Evolutionary conservation across 2,888 invertebrate species (phyloP).

Genomic region (Yponomeuta malinellus): DNA sequence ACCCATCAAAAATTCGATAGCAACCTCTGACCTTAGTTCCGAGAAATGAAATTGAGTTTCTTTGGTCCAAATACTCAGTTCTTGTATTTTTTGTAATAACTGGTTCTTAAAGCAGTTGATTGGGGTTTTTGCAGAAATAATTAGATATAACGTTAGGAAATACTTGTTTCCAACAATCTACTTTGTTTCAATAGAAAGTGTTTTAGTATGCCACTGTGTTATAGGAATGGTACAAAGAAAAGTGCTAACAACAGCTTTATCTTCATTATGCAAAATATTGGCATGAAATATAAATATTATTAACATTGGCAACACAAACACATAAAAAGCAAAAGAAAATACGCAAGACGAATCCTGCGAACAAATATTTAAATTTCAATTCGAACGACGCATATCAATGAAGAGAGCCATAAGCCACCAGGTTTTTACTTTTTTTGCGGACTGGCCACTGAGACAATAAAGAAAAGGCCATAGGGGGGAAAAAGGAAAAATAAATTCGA

Average conservation of each 20-base stretch:
- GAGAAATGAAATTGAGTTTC: slow-evolving; percentile 56
- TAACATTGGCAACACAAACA: slow-evolving; percentile 60
- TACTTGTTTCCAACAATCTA: not conserved
- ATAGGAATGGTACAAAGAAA: not conserved
- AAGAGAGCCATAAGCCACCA: slow-evolving; percentile 75
- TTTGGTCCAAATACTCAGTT: slow-evolving; percentile 43
- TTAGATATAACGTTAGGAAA: not conserved
- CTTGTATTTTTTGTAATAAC: slow-evolving; percentile 18
- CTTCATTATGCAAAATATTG: slow-evolving; percentile 20
- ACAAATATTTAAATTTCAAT: slow-evolving; percentile 76
- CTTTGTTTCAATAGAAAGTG: not conserved
- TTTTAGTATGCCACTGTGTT: not conserved
- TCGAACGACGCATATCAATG: slow-evolving; percentile 75
- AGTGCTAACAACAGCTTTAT: not conserved
- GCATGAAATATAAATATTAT: slow-evolving; percentile 56
- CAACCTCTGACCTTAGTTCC: slow-evolving; percentile 51
- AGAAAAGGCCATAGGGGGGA: slow-evolving; percentile 64
- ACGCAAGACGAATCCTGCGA: slow-evolving; percentile 60
- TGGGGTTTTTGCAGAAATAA: slow-evolving; percentile 10
- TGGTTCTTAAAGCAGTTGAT: slow-evolving; percentile 14
- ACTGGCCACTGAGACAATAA: slow-evolving; percentile 69
- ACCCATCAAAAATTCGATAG: slow-evolving; percentile 12
- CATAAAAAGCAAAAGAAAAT: slow-evolving; percentile 45
- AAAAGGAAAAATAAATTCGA: slow-evolving; percentile 52
- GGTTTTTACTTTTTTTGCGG: slow-evolving; percentile 55